phyloP scores from a whole-genome alignment of 2,113 vertebrate species.

The Cavia porcellus region DNA sequence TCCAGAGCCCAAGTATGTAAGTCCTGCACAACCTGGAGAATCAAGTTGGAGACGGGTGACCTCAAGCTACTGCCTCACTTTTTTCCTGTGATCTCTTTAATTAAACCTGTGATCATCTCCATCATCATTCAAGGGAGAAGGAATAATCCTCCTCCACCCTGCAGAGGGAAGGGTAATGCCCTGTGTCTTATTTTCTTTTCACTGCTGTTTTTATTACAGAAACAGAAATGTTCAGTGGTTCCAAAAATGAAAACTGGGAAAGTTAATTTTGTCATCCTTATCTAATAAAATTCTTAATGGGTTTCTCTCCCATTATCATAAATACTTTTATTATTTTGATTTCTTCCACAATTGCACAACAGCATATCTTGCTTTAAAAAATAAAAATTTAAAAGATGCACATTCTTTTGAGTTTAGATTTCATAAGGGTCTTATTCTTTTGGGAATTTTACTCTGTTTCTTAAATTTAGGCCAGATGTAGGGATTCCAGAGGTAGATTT shows the following conservation, averaged over 20 bases:
- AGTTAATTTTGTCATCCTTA: slow-evolving; percentile 80
- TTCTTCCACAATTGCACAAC: neutral
- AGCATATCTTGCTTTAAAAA: slow-evolving; percentile 60
- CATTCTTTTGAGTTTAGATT: neutral
- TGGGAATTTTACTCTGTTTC: neutral
- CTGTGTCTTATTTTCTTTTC: slow-evolving; percentile 81
- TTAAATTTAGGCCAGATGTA: neutral
- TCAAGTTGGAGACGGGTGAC: neutral
- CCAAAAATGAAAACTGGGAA: slow-evolving; percentile 77
- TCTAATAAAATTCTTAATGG: slow-evolving; percentile 81
- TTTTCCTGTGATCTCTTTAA: slow-evolving; percentile 33
- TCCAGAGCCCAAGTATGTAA: neutral
- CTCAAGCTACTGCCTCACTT: neutral
- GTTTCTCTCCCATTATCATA: slow-evolving; percentile 77
- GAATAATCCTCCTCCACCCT: slow-evolving; percentile 17
- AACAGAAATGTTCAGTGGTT: slow-evolving; percentile 77
- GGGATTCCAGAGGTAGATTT: neutral
- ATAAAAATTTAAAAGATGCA: neutral
- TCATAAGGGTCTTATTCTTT: neutral
- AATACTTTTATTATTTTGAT: slow-evolving; percentile 69
- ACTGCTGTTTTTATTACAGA: slow-evolving; percentile 77
- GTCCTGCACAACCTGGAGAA: accelerated
- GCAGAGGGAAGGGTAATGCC: slow-evolving; percentile 71
- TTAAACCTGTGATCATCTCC: slow-evolving; percentile 23
- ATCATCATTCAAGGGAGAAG: neutral